These are phyloP conservation scores for Mus minutoides DNA, from an alignment of 2,797 vertebrate genomes.

Conservation along the genomic window DNA sequence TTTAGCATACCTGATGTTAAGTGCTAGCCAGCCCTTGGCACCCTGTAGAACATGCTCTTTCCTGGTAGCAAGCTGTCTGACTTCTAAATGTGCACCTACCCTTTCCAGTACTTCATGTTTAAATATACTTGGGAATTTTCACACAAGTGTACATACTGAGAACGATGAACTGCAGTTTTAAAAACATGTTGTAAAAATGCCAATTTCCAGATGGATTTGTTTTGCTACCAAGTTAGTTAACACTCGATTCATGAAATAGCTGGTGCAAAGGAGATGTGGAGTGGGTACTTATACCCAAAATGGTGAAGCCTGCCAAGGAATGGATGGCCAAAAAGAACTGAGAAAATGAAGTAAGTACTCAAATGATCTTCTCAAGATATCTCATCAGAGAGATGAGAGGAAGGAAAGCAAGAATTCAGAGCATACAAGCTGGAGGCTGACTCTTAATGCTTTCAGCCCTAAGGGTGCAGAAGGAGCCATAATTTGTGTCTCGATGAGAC, in stretches of 20 bases:
- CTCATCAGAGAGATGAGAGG: slow-evolving; percentile 14
- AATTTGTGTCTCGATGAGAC: slow-evolving; percentile 38
- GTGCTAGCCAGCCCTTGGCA: not conserved
- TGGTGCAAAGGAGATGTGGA: slow-evolving; percentile 16
- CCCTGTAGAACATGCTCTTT: not conserved
- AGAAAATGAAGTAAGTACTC: slow-evolving; percentile 66
- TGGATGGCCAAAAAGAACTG: slow-evolving; percentile 46
- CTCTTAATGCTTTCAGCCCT: slow-evolving; percentile 49
- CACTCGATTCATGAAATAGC: slow-evolving; percentile 74
- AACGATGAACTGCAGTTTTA: slow-evolving; percentile 73
- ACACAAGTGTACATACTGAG: slow-evolving; percentile 51
- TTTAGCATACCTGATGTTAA: slow-evolving; percentile 25
- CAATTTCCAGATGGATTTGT: slow-evolving; percentile 81
- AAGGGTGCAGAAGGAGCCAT: slow-evolving; percentile 18
- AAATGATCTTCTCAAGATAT: slow-evolving; percentile 49
- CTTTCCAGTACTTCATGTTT: slow-evolving; percentile 2
- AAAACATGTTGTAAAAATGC: slow-evolving; percentile 77
- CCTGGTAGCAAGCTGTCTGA: not conserved
- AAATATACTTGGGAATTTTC: slow-evolving; percentile 57
- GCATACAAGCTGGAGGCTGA: not conserved
- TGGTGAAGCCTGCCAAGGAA: slow-evolving; percentile 57
- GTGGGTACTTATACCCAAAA: slow-evolving; percentile 40
- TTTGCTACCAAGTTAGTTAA: slow-evolving; percentile 77
- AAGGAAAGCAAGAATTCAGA: slow-evolving; percentile 35
- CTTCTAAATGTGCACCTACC: slow-evolving; percentile 28